Conservation (phyloP, 35 echinoderm and acorn worm genomes). For the Nesometra sesokonis region DNA sequence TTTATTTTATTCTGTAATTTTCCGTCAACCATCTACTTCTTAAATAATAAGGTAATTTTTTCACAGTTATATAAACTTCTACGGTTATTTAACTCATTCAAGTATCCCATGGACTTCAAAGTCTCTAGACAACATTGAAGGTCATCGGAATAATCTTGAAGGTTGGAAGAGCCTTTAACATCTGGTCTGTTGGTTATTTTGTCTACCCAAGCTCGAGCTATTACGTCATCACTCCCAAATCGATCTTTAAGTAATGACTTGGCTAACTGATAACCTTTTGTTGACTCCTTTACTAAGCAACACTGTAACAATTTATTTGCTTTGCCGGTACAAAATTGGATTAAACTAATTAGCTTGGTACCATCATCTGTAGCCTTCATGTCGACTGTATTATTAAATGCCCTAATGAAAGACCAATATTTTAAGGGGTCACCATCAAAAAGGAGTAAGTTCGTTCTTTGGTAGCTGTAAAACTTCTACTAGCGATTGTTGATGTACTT, state of each 20-base stretch:
- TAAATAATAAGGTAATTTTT: conserved; percentile 7
- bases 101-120: neutral
- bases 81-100: conserved; percentile 9
- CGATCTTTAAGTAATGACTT: conserved; percentile 9
- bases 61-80: neutral
- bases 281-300: conserved; percentile 31
- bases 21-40: conserved; percentile 12
- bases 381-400: conserved; percentile 42
- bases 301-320: conserved; percentile 18
- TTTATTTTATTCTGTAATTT: neutral
- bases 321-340: conserved; percentile 27
- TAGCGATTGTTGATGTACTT: conserved; percentile 13
- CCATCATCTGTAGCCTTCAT: conserved; percentile 8
- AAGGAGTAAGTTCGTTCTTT: conserved; percentile 6
- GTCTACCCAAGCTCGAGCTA: conserved; percentile 36
- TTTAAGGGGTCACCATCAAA: conserved; percentile 42
- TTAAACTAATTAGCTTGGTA: conserved; percentile 24
- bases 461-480: conserved; percentile 32
- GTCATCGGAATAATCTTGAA: conserved; percentile 21
- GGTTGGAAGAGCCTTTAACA: neutral
- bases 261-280: conserved; percentile 19
- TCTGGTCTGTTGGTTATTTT: conserved; percentile 13
- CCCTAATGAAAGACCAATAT: conserved; percentile 29
- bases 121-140: conserved; percentile 15
- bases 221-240: conserved; percentile 27